Base-by-base conservation (phyloP, 2,888 invertebrate species). In the Cryptocheilus praepositus region DNA sequence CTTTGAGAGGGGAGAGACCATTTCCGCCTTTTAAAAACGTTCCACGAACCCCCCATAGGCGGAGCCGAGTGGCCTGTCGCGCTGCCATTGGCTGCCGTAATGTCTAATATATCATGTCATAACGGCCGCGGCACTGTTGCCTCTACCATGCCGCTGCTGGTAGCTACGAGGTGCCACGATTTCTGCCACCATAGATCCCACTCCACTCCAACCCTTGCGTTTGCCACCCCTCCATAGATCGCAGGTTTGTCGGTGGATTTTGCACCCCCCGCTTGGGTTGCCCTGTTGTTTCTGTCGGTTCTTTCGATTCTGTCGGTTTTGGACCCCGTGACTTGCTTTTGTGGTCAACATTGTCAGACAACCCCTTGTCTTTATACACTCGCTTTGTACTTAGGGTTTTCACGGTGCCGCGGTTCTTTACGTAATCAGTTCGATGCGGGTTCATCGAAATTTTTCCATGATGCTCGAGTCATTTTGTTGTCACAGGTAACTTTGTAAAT, bases 91-190 rank as follows among this genome's bases (percentile, higher is more conserved):
- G 84, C 66, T 75, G 66, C 53, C 66, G 70, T 76, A 75, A 79
- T 81, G 72, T 73, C 74, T 80, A 81, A 83, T 82, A 79, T 79
- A 81, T 81, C 79, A 76, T 81, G 77, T 76, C 69, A 71, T 77
- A 75, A 69, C 64, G 70, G 60, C 70, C 44, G 66, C 52, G 58
- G 63, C 80, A 81, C 53, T 79, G 73, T 75, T 77, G 68, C 36
- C 36, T 36, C 36, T 36, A 36, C 36, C 11, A 36, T 11, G 36
- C 11, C 46, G 45, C 22, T 5, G 43, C 57, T 60, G 49, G 21
- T 36, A 36, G 59, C 22, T 64, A 22, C 22, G 52, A 58, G 46
- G 45, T 3, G n/a, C 54, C 45, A 51, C 45, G 22, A 22, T 49
- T 11, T 16, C 49, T n/a, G 16, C 49, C 19, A 4, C 49, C 36